Base-by-base conservation (phyloP, 2,888 invertebrate species). In the Coremacera marginata region DNA sequence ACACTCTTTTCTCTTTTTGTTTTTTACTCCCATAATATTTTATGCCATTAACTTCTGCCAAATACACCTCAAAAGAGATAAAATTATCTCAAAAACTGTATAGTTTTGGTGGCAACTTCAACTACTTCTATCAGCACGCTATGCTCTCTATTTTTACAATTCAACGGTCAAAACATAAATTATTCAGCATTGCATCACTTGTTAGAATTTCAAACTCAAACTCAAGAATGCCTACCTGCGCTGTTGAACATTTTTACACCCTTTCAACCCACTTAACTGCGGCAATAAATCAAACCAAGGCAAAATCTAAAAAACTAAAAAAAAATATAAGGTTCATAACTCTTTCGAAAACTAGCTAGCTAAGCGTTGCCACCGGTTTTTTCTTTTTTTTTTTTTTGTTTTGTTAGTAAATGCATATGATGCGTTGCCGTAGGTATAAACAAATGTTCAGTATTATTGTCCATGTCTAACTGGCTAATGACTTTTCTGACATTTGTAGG, bases 401-500 rank as follows among this genome's bases (percentile, higher is more conserved):
- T 22, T 16, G 44, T n/a, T n/a, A 11, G 14, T 49, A 11, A 44
- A n/a, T 9, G 11, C 27, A 60, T 27, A 11, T 11, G 25, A 44
- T 25, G 14, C 27, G 60, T 27, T 60, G 60, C 27, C 60, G 60
- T 60, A 19, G 60, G 63, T 63, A 34, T 3, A 11, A 44, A 19
- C 11, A 67, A 34, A 4, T 49, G 3, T 37, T 9, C 9, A 31
- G 51, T 62, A 73, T 73, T 73, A 73, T 73, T 73, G 72, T 73
- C 44, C 72, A 73, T 73, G 72, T 73, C 72, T 49, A 63, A 73
- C 60, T 73, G 72, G 72, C 72, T 73, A 73, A 73, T 73, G 72
- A 73, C 72, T 73, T 73, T 63, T 73, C 31, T 63, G 72, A 73
- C 72, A 49, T 73, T 73, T 63, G 72, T 73, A 63, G 72, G 63